Base-by-base conservation (phyloP, 2,113 vertebrate species). In the Chauna torquata region DNA sequence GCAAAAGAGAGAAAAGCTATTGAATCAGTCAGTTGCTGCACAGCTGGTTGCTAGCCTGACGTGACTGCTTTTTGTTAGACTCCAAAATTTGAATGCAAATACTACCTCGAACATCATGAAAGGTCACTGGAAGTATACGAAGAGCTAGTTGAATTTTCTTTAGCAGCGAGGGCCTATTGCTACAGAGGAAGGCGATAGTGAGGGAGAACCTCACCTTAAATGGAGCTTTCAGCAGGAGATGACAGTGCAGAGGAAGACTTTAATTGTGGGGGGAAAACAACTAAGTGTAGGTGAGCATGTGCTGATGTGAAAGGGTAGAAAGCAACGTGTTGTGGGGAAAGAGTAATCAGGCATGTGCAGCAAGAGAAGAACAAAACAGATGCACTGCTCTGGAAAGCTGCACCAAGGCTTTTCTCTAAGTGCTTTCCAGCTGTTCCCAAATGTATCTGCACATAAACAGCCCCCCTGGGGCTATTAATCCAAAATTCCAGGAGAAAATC, bases 401-500 rank as follows among this genome's bases (percentile, higher is more conserved):
- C 30, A 88, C 14, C 42, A 66, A 44, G 66, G n/a, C 81, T 95
- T 49, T 89, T 91, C 54, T 90, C 17, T 52, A 68, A 80, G 75
- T 76, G 32, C 59, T 90, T 91, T 92, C 94, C 83, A 91, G 89
- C 81, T 97, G 84, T 95, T 94, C 82, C 91, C 68, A 90, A 94
- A 91, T 70, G 78, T 94, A 80, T 91, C 54, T 92, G 66, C 78
- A 50, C 58, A 25, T 80, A 47, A 91, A 80, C 30, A 50, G 66
- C 70, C 71, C 70, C 87, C 40, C 38, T 93, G 90, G 58, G 74
- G n/a, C 80, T 81, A 64, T 84, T 83, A 93, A 92, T 93, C 52
- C 72, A 84, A 91, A 93, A 86, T 90, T 93, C 76, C 77, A 94
- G 80, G 86, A 92, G 72, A 83, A 96, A 96, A 94, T 84, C 80